Base-by-base conservation (phyloP, 2,888 invertebrate genomes). In the Brachyptera putata region DNA sequence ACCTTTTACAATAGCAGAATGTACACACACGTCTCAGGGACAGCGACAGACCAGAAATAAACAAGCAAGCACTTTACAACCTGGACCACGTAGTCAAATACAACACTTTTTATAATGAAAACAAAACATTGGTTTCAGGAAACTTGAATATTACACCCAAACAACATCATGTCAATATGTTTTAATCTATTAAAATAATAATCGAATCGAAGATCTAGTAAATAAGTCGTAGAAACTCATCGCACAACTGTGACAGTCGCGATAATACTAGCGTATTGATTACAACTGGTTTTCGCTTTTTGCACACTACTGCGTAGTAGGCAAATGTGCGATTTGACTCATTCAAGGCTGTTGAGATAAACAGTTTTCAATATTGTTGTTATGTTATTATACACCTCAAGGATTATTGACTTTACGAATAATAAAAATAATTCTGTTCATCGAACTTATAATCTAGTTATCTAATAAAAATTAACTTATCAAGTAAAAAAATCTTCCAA, bases 61-160 rank as follows among this genome's bases (percentile, higher is more conserved):
- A 53, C 53, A 53, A 53, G 53, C 53, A 36, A 34, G 53, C 53
- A 53, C 36, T 53, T 53, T 34, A 34, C 36, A 53, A 34, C 53
- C 34, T 53, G 34, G 22, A 14, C 18, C 53, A 13, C 36, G 36
- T 22, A 46, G 34, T 53, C 53, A 53, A 53, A 16, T 24, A 18
- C 3, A 14, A 50, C 1, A 24, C 30, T 41, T 41, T 16, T n/a
- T 21, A 16, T 1, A 21, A 41, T 16, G 41, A 14, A 41, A 41
- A 41, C 41, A 41, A 41, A 2, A 21, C 5, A 21, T 41, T n/a
- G n/a, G n/a, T n/a, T n/a, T n/a, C n/a, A n/a, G n/a, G n/a, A n/a
- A n/a, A n/a, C n/a, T n/a, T n/a, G n/a, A n/a, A n/a, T n/a, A n/a
- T n/a, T n/a, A n/a, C n/a, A n/a, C n/a, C n/a, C n/a, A n/a, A n/a